Percentiles rank a stretch among this genome's conserved stretches.
Evolutionary conservation across 2,113 vertebrate genomes (phyloP).

Genomic region (Daboia siamensis): DNA sequence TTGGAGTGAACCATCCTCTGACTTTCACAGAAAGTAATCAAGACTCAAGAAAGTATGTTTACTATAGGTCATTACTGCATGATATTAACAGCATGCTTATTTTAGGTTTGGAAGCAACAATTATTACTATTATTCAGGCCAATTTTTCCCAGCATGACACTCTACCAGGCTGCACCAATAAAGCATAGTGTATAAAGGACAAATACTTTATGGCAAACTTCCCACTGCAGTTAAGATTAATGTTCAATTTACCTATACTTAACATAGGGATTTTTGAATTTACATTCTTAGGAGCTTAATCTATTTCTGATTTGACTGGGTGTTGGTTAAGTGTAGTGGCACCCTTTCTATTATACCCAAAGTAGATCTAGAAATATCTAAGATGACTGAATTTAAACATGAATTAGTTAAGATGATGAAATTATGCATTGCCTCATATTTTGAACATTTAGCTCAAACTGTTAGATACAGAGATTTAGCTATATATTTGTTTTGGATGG

Average conservation of each 20-base stretch:
- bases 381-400: background rate
- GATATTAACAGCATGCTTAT: background rate
- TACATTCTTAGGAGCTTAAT: background rate
- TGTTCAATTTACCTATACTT: background rate
- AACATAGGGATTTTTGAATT: background rate
- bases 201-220: background rate
- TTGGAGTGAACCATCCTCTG: background rate
- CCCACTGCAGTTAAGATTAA: background rate
- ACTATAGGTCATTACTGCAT: background rate
- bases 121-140: background rate
- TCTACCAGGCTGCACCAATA: background rate
- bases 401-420: background rate
- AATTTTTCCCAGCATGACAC: background rate
- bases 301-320: background rate
- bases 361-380: background rate
- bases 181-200: background rate
- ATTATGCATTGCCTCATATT: background rate
- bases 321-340: background rate
- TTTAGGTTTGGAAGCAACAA: background rate
- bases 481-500: background rate
- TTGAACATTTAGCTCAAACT: background rate
- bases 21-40: background rate
- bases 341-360: background rate
- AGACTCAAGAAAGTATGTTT: background rate
- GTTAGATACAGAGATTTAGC: background rate